phyloP scores from a whole-genome alignment of 2,888 invertebrate species.

The Zygogramma bicolorata region DNA sequence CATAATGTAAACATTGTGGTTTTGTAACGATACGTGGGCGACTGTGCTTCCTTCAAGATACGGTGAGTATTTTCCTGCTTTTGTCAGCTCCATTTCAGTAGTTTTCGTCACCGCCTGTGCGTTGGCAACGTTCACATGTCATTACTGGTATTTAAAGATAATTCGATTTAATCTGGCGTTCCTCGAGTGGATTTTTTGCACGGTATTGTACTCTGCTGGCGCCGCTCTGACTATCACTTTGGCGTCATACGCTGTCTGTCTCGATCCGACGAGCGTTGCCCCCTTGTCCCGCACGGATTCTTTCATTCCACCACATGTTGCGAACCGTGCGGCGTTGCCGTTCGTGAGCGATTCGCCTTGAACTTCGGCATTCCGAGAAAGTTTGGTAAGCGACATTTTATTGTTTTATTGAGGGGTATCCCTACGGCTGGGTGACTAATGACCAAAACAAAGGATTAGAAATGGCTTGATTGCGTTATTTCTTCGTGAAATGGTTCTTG shows the following conservation, averaged over 20 bases:
- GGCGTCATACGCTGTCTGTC: conserved; percentile 68
- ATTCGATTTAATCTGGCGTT: conserved; percentile 3
- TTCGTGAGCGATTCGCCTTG: conserved; percentile 9
- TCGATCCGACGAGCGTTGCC: conserved; percentile 59
- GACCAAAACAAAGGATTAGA: background rate
- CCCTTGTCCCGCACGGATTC: conserved; percentile 60
- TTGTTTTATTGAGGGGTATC: background rate
- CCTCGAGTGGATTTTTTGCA: conserved; percentile 61
- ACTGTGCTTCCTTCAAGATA: conserved; percentile 47
- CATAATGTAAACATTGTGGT: conserved; percentile 51
- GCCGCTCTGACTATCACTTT: conserved; percentile 67
- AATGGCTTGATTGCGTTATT: background rate
- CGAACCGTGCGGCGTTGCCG: conserved; percentile 40
- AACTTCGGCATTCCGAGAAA: conserved; percentile 3
- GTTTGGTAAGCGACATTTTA: background rate
- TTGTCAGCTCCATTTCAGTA: conserved; percentile 18
- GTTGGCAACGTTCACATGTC: conserved; percentile 3
- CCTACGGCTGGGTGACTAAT: background rate
- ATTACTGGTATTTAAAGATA: background rate
- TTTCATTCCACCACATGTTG: conserved; percentile 53
- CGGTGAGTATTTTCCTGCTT: conserved; percentile 47
- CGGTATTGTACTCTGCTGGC: conserved; percentile 65
- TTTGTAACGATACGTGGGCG: conserved; percentile 49
- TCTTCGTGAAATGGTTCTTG: background rate
- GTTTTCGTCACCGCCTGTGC: background rate